Evolutionary conservation across 2,113 vertebrate genomes (phyloP).

Genomic region (Emydura subglobosa): DNA sequence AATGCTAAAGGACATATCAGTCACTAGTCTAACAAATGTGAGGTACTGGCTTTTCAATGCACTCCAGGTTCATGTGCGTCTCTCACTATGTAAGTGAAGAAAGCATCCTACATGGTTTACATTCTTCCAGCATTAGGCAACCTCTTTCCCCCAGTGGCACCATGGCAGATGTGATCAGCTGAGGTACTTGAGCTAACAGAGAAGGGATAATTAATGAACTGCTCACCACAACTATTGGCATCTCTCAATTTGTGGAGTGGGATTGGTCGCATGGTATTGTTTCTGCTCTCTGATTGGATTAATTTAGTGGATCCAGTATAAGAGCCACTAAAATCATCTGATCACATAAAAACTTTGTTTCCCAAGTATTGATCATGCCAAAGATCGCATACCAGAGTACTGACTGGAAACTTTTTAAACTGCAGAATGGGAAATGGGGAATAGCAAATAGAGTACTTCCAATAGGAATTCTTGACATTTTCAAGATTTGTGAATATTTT

Average conservation of each 20-base stretch:
- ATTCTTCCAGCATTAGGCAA: neutral
- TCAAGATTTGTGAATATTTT: neutral
- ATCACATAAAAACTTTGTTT: neutral
- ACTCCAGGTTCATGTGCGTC: neutral
- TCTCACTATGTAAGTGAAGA: neutral
- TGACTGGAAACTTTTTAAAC: neutral
- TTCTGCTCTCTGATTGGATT: neutral
- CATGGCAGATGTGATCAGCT: neutral
- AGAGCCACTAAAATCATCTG: neutral
- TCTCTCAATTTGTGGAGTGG: neutral
- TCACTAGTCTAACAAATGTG: neutral
- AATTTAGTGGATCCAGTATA: neutral
- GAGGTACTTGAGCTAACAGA: neutral
- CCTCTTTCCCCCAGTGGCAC: neutral
- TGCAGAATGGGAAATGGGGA: neutral
- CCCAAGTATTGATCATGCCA: neutral
- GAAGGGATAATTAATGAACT: neutral
- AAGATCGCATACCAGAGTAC: fast-evolving
- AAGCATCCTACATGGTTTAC: neutral
- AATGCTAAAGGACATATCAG: neutral
- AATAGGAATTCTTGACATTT: neutral
- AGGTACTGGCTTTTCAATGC: neutral
- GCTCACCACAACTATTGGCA: neutral
- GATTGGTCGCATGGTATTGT: neutral
- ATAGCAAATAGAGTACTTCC: slow-evolving; percentile 1